Conservation (phyloP, 2,797 vertebrate species). For the Spinus olivaceus region DNA sequence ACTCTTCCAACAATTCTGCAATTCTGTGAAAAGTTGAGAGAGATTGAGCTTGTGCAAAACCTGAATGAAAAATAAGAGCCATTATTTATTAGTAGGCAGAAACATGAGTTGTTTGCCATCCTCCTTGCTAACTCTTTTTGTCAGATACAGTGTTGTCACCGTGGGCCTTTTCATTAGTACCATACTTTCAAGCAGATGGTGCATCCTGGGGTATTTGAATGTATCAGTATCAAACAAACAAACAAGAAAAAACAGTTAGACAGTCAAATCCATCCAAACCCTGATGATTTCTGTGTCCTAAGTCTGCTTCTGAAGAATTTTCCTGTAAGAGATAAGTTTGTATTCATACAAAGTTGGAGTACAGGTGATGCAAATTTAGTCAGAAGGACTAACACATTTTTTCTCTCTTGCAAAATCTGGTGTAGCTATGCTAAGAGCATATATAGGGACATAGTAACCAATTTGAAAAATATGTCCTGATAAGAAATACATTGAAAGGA, state of each 20-base stretch:
- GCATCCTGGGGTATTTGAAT: background rate
- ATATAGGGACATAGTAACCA: background rate
- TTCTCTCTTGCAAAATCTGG: background rate
- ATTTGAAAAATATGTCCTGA: background rate
- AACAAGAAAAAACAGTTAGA: background rate
- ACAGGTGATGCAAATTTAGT: background rate
- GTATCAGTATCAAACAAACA: background rate
- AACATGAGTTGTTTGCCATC: background rate
- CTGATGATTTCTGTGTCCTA: background rate
- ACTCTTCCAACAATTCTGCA: background rate
- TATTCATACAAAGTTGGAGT: background rate
- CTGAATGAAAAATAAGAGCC: background rate
- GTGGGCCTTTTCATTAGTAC: background rate
- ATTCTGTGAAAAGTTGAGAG: background rate
- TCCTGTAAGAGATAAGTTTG: background rate
- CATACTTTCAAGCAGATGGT: background rate
- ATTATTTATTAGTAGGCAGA: background rate
- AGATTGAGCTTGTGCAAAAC: background rate
- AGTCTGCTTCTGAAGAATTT: background rate
- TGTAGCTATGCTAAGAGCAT: background rate
- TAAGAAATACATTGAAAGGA: background rate
- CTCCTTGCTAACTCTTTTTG: background rate
- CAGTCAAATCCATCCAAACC: background rate
- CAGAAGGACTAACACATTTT: background rate
- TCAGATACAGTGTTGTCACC: background rate